Evolutionary conservation across 2,797 vertebrate species (phyloP).

Genomic region (Nannoperca australis): DNA sequence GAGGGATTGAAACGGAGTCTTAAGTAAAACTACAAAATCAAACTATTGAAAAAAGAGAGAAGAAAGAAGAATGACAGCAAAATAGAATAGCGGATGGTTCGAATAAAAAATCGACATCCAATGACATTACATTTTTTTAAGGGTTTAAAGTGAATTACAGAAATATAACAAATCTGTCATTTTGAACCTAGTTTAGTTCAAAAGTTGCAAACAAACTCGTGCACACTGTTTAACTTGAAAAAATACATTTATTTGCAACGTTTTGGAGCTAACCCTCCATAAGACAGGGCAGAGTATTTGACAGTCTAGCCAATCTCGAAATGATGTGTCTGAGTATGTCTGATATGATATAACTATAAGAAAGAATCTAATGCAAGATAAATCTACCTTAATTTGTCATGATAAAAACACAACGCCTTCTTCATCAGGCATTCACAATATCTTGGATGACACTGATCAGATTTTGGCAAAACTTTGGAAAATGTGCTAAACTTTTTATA

Average conservation of each 20-base stretch:
- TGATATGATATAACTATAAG: conserved; percentile 10
- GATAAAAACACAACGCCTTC: not conserved
- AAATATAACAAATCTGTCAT: conserved; percentile 8
- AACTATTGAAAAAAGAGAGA: conserved; percentile 3
- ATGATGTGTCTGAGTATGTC: conserved; percentile 10
- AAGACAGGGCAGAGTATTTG: not conserved
- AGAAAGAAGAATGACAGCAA: not conserved
- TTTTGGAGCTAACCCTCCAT: no score
- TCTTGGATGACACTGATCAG: not conserved
- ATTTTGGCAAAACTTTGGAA: not conserved
- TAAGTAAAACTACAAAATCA: conserved; percentile 8
- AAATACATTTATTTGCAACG: no score
- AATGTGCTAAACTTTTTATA: not conserved
- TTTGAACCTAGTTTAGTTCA: not conserved
- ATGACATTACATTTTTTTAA: not conserved
- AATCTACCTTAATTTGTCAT: no score
- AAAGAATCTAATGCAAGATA: not conserved
- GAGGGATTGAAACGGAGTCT: conserved; percentile 11
- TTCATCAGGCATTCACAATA: not conserved
- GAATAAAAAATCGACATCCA: not conserved
- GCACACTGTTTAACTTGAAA: no score
- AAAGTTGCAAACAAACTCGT: no score
- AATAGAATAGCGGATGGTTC: not conserved
- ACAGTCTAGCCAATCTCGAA: conserved; percentile 8
- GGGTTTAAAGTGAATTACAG: conserved; percentile 12